Evolutionary conservation across 2,888 invertebrate species (phyloP).

Genomic region (Biston stratarius): DNA sequence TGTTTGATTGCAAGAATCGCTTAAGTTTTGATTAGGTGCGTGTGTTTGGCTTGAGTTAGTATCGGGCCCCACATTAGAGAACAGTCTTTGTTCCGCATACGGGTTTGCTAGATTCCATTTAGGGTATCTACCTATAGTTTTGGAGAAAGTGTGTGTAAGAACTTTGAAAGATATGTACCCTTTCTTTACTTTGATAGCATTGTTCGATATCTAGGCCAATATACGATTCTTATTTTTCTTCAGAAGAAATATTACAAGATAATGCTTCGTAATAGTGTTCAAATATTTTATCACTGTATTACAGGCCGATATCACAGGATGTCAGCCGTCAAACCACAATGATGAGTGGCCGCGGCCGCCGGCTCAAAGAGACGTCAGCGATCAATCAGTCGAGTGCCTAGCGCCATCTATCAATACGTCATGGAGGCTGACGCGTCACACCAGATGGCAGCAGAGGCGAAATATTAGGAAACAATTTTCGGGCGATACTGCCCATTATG

Average conservation of each 20-base stretch:
- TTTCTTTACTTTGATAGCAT: not conserved
- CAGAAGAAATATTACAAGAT: not conserved
- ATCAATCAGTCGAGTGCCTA: conserved; percentile 80
- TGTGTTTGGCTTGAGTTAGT: conserved; percentile 44
- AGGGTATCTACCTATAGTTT: not conserved
- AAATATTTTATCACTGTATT: conserved; percentile 19
- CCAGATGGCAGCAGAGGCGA: conserved; percentile 80
- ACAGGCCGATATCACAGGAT: conserved; percentile 47
- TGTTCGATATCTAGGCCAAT: not conserved
- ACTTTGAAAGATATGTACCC: not conserved
- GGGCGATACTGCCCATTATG: conserved; percentile 54
- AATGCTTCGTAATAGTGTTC: conserved; percentile 7
- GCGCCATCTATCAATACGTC: conserved; percentile 84
- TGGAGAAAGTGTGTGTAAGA: not conserved
- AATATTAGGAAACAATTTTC: conserved; percentile 82
- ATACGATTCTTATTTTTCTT: not conserved
- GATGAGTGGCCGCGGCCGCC: conserved; percentile 45
- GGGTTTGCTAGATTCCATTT: not conserved
- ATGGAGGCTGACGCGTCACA: conserved; percentile 63
- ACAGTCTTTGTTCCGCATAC: conserved; percentile 9
- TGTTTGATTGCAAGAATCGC: conserved; percentile 49
- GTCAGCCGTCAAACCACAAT: conserved; percentile 44
- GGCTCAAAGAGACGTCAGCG: conserved; percentile 71
- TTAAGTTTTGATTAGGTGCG: conserved; percentile 51
- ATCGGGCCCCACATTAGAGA: conserved; percentile 32